These are phyloP conservation scores for Marcusenius ussheri DNA, from an alignment of 2,113 vertebrate genomes.

Conservation along the genomic window DNA sequence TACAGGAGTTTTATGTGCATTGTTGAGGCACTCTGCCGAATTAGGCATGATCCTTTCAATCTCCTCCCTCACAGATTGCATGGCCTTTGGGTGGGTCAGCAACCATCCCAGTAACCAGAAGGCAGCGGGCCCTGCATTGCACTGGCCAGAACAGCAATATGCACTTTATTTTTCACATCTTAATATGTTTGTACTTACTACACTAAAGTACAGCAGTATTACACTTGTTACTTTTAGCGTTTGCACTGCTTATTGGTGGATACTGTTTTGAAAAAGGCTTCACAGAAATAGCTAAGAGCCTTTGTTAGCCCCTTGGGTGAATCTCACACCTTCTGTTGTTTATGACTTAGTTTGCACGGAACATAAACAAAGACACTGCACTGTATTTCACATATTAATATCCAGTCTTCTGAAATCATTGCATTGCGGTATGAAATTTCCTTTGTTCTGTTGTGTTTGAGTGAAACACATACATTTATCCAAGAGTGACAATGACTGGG, in stretches of 20 bases:
- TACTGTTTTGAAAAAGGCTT: not conserved
- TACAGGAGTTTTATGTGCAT: constrained; percentile 47
- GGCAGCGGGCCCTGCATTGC: constrained; percentile 69
- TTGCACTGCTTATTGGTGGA: not conserved
- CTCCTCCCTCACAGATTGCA: constrained; percentile 66
- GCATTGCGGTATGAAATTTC: not conserved
- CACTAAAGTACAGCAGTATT: not conserved
- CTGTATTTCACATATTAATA: not conserved
- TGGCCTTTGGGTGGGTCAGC: constrained; percentile 68
- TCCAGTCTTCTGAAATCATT: not conserved
- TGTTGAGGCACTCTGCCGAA: constrained; percentile 37
- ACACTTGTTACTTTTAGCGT: not conserved
- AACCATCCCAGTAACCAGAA: constrained; percentile 83
- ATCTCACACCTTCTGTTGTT: not conserved
- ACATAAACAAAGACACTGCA: not conserved
- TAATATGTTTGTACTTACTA: not conserved
- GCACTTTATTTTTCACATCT: not conserved
- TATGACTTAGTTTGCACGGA: not conserved
- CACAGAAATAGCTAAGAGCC: not conserved
- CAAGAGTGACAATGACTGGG: not conserved
- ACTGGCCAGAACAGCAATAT: constrained; percentile 38
- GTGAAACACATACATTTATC: not conserved
- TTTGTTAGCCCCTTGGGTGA: not conserved
- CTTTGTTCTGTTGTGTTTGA: not conserved
- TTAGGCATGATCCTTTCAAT: constrained; percentile 37